These are phyloP conservation scores for Paramormyrops hopkinsi DNA, from an alignment of 2,797 vertebrate genomes.

Conservation along the genomic window DNA sequence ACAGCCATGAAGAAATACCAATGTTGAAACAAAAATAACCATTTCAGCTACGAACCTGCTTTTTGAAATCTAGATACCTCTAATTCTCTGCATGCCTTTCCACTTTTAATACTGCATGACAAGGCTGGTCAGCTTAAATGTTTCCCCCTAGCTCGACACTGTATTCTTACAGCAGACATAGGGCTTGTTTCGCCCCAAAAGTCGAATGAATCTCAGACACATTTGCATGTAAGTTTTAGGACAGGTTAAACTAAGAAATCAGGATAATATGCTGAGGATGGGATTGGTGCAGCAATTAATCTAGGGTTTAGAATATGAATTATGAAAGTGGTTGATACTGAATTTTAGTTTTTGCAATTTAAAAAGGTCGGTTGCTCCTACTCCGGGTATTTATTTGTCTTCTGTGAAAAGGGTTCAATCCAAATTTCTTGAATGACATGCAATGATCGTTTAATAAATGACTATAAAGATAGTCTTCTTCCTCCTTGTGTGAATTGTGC, in stretches of 20 bases:
- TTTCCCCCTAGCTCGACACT: neutral
- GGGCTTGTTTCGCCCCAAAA: neutral
- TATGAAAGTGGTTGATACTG: neutral
- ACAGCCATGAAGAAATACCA: neutral
- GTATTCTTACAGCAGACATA: neutral
- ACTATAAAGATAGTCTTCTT: neutral
- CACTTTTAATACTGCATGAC: slow-evolving; percentile 6
- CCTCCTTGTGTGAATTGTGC: neutral
- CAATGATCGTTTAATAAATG: neutral
- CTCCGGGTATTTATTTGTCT: neutral
- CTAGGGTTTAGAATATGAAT: neutral
- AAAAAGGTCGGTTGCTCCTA: neutral
- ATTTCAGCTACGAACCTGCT: neutral
- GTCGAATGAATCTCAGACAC: neutral
- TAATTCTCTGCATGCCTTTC: neutral
- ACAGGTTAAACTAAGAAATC: neutral
- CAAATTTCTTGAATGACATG: neutral
- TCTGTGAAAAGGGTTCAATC: neutral
- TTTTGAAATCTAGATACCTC: neutral
- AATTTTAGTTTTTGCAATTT: neutral
- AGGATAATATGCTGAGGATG: neutral
- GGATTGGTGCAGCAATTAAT: neutral
- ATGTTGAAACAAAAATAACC: neutral
- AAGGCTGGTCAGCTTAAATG: neutral
- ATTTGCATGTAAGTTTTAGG: neutral